Conservation (phyloP, 2,797 vertebrate species). For the Betta splendens region DNA sequence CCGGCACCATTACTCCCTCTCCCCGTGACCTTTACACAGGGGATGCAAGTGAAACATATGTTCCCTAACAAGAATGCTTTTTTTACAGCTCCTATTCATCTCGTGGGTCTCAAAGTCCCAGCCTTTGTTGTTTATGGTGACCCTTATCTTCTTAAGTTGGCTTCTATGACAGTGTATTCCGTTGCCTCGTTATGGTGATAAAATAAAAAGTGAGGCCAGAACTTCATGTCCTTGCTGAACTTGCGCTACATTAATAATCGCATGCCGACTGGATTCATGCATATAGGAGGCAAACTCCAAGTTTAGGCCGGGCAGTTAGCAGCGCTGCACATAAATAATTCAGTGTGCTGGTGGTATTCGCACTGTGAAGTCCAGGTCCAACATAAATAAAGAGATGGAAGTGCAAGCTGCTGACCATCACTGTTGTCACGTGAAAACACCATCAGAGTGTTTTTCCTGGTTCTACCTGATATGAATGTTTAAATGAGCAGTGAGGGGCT, state of each 20-base stretch:
- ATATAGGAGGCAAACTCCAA: constrained; percentile 35
- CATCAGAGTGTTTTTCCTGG: constrained; percentile 3
- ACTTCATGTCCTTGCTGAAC: constrained; percentile 51
- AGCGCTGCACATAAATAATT: constrained; percentile 60
- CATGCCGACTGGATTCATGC: background rate
- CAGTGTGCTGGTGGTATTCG: constrained; percentile 34
- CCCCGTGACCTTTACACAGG: constrained; percentile 73
- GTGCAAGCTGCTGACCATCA: constrained; percentile 16
- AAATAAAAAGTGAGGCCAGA: constrained; percentile 53
- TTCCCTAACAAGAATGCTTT: constrained; percentile 69
- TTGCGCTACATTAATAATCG: constrained; percentile 44
- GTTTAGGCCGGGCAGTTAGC: constrained; percentile 50
- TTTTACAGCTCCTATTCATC: constrained; percentile 61
- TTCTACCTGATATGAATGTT: constrained; percentile 8
- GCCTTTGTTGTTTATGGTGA: constrained; percentile 70
- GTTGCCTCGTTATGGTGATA: constrained; percentile 67
- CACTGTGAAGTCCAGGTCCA: constrained; percentile 46
- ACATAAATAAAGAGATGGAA: constrained; percentile 48
- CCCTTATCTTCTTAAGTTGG: constrained; percentile 56
- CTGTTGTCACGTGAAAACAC: constrained; percentile 7
- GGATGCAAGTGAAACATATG: constrained; percentile 64
- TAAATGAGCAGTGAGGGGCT: constrained; percentile 13
- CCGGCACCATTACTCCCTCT: constrained; percentile 69
- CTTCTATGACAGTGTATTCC: constrained; percentile 51
- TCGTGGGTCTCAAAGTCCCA: constrained; percentile 63